phyloP scores from a whole-genome alignment of 2,888 invertebrate genomes.

The Rhabditoides inermis region DNA sequence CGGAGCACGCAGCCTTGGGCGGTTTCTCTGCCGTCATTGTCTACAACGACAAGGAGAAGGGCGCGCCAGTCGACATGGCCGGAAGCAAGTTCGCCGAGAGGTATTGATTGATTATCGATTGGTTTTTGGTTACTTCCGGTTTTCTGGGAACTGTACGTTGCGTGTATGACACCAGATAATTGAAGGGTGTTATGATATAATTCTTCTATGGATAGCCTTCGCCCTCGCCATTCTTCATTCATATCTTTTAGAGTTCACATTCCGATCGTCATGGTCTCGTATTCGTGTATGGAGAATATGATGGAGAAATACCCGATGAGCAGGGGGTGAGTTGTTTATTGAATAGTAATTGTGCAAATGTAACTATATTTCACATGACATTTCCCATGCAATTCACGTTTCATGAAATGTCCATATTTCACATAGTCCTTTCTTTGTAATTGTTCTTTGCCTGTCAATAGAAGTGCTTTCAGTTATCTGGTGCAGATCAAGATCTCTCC shows the following conservation, averaged over 20 bases:
- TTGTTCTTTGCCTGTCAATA: background rate
- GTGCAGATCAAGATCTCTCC: slow-evolving; percentile 43
- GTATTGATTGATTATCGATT: too few species aligned
- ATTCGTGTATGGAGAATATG: slow-evolving; percentile 41
- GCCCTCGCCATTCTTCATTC: background rate
- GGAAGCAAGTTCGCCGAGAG: slow-evolving; percentile 35
- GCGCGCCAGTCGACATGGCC: slow-evolving; percentile 40
- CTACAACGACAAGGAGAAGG: slow-evolving; percentile 34
- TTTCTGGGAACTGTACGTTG: too few species aligned
- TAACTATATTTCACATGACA: slow-evolving; percentile 5
- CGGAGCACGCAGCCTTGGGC: slow-evolving; percentile 16
- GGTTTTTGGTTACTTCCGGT: too few species aligned
- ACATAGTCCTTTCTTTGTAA: background rate
- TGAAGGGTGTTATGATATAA: too few species aligned
- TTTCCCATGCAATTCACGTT: background rate
- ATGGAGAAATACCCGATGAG: slow-evolving; percentile 25
- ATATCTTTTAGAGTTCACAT: slow-evolving; percentile 18
- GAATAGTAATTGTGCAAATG: background rate
- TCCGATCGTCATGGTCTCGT: slow-evolving; percentile 45
- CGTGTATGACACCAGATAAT: too few species aligned
- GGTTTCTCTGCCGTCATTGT: slow-evolving; percentile 36
- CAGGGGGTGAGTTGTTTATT: slow-evolving; percentile 24
- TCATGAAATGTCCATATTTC: background rate
- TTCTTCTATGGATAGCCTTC: too few species aligned
- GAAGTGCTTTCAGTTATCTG: slow-evolving; percentile 23